Percentiles rank a stretch among this genome's conserved stretches.
phyloP scores from a whole-genome alignment of 2,888 invertebrate species.

The Clitarchus hookeri region DNA sequence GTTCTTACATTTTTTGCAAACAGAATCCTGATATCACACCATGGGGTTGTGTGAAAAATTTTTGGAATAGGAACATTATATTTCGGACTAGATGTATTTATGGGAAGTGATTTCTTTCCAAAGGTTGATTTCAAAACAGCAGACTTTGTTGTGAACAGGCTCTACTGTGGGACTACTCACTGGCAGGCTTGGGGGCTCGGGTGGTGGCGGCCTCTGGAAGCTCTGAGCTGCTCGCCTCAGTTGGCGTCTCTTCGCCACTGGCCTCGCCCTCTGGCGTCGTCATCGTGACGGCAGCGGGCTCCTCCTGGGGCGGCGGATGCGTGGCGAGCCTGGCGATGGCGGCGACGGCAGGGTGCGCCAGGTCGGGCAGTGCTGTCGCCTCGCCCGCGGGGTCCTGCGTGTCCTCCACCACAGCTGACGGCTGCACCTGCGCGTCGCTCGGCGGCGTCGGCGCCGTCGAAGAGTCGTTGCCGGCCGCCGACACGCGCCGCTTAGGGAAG shows the following conservation, averaged over 20 bases:
- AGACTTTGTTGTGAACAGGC: no score
- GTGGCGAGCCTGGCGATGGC: constrained; percentile 49
- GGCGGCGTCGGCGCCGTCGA: not conserved
- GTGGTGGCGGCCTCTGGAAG: not conserved
- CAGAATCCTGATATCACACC: no score
- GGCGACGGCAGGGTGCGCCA: constrained; percentile 49
- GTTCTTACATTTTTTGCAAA: no score
- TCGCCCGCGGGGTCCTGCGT: constrained; percentile 22
- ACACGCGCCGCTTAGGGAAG: constrained; percentile 19
- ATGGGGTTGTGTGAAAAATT: no score
- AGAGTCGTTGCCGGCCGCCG: constrained; percentile 5
- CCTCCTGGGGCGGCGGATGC: constrained; percentile 36
- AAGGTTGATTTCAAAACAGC: no score
- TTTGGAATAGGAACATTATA: no score
- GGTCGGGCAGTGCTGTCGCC: constrained; percentile 43
- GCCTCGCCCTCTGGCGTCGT: constrained; percentile 19
- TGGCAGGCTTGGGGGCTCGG: not conserved
- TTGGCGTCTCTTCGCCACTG: not conserved
- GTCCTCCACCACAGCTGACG: constrained; percentile 24
- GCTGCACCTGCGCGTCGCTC: constrained; percentile 25
- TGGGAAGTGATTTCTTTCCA: no score
- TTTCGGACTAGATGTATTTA: no score
- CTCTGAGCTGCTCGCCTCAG: not conserved
- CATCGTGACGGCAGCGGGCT: constrained; percentile 42
- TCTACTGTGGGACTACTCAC: not conserved